Evolutionary conservation across 2,888 invertebrate species (phyloP).

Genomic region (Caenorhabditis sp.): DNA sequence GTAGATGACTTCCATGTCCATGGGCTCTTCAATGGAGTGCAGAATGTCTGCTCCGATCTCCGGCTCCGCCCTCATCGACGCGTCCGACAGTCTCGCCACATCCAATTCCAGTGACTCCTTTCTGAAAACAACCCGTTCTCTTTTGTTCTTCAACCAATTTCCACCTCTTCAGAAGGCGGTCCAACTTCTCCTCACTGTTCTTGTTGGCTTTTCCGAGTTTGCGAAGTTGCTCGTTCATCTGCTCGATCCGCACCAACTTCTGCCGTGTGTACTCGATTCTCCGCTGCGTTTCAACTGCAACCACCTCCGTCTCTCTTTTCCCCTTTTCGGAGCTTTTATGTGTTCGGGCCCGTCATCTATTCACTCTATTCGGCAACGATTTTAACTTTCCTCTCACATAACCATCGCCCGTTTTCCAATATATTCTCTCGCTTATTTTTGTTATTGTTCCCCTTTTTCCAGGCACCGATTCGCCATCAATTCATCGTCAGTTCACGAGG

Average conservation of each 20-base stretch:
- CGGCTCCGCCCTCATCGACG: slow-evolving; percentile 35
- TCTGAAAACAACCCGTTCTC: no score
- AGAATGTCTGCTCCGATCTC: slow-evolving; percentile 33
- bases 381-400: slow-evolving; percentile 30
- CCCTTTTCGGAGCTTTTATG: slow-evolving; percentile 47
- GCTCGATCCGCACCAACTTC: slow-evolving; percentile 49
- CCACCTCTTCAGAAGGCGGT: slow-evolving; percentile 40
- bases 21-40: slow-evolving; percentile 34
- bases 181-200: slow-evolving; percentile 44
- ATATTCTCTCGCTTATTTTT: slow-evolving; percentile 13
- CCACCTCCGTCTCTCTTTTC: slow-evolving; percentile 9
- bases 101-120: slow-evolving; percentile 49
- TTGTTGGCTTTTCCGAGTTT: slow-evolving; percentile 31
- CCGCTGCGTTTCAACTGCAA: slow-evolving; percentile 54
- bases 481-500: slow-evolving; percentile 8
- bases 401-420: slow-evolving; percentile 13
- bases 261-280: slow-evolving; percentile 53
- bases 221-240: slow-evolving; percentile 46
- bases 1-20: slow-evolving; percentile 52
- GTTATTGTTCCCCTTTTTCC: slow-evolving; percentile 33
- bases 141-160: no score
- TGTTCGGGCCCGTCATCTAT: slow-evolving; percentile 30
- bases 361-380: slow-evolving; percentile 14
- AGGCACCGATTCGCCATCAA: slow-evolving; percentile 25
- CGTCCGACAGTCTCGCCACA: slow-evolving; percentile 29